Percentiles rank a stretch among this genome's conserved stretches.
phyloP scores from a whole-genome alignment of 2,113 vertebrate species.

The Herpailurus yagouaroundi region DNA sequence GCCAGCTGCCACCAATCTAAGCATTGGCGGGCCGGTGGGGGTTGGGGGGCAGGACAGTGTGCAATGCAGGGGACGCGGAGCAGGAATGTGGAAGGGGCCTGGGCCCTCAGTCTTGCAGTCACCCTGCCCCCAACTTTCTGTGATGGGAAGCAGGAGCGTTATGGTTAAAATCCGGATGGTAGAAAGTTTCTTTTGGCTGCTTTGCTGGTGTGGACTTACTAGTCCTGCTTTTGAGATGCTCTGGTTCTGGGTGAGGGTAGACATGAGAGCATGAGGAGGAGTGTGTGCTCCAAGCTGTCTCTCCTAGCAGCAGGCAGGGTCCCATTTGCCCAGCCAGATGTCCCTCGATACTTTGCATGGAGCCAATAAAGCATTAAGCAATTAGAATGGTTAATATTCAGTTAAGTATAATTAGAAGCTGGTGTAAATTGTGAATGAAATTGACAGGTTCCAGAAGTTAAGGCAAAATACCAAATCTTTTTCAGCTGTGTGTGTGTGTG shows the following conservation, averaged over 20 bases:
- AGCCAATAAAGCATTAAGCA: slow-evolving; percentile 70
- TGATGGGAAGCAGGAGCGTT: background rate
- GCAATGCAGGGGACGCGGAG: fast-evolving
- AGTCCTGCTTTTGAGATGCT: background rate
- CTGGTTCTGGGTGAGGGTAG: background rate
- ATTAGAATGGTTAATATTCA: slow-evolving; percentile 78
- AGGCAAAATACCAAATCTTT: slow-evolving; percentile 39
- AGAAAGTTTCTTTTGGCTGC: background rate
- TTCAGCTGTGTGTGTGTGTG: background rate
- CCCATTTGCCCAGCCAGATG: slow-evolving; percentile 73
- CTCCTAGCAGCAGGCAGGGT: slow-evolving; percentile 34
- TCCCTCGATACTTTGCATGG: slow-evolving; percentile 59
- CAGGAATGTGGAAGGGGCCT: background rate
- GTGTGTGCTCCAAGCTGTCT: background rate
- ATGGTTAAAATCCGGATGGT: background rate
- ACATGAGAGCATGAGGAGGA: background rate
- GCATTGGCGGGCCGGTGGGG: background rate
- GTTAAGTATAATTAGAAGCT: slow-evolving; percentile 77
- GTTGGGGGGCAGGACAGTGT: too few relatives aligned
- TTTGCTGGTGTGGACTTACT: background rate
- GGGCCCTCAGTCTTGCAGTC: background rate
- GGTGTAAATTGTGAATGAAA: slow-evolving; percentile 73
- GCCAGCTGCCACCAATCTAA: background rate
- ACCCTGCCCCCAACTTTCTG: background rate
- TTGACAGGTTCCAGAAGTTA: slow-evolving; percentile 67